phyloP scores from a whole-genome alignment of 2,888 invertebrate species.

The Acanthosepion esculentum region DNA sequence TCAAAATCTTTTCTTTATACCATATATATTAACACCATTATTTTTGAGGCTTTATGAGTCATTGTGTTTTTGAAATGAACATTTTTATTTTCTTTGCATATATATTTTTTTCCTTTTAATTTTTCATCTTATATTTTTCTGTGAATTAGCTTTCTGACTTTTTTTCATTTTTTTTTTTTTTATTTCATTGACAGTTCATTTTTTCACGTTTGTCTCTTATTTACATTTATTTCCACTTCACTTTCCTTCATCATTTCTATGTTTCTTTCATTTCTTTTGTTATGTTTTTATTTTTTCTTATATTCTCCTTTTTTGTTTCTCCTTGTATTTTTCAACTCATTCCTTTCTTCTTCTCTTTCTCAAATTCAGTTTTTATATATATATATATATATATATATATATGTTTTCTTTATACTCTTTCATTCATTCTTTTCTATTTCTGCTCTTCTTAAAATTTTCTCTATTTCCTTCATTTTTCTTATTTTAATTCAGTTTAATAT shows the following conservation, averaged over 20 bases:
- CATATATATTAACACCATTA: neutral
- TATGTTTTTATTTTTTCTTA: neutral
- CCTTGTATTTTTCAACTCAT: too few species aligned
- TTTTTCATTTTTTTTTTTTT: neutral
- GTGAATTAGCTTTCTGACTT: neutral
- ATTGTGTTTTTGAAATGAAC: neutral
- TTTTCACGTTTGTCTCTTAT: neutral
- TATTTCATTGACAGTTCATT: neutral
- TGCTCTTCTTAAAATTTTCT: neutral
- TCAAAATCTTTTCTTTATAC: neutral
- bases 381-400: neutral
- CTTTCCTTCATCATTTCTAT: neutral
- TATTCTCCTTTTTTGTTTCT: neutral
- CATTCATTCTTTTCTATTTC: neutral
- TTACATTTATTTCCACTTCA: neutral
- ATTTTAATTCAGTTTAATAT: neutral
- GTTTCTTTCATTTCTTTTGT: neutral
- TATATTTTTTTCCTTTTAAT: neutral
- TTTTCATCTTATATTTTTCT: neutral
- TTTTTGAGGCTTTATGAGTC: neutral
- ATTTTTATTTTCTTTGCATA: neutral
- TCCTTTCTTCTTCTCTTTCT: neutral
- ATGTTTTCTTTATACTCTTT: neutral
- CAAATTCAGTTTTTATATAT: neutral
- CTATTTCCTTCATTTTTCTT: neutral